Conservation (phyloP, 2,888 invertebrate species). For the Cepaea hortensis region DNA sequence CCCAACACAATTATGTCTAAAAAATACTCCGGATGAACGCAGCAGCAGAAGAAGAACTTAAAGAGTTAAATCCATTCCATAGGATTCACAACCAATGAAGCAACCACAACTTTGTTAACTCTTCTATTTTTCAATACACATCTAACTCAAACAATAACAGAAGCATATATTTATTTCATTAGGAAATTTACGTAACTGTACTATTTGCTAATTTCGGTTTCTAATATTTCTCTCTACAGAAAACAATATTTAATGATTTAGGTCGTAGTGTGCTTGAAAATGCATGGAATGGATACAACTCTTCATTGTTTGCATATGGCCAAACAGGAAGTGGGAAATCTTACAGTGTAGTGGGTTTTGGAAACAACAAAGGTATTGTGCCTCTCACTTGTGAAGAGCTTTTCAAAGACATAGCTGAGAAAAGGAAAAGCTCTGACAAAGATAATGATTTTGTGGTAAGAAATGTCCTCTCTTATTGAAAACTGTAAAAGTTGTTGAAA, state of each 20-base stretch:
- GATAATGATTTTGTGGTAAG: constrained; percentile 67
- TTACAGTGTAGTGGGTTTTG: constrained; percentile 74
- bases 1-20: no score
- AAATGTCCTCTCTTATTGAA: not conserved
- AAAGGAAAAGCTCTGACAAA: constrained; percentile 62
- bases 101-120: no score
- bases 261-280: constrained; percentile 73
- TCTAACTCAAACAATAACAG: no score
- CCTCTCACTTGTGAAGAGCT: constrained; percentile 72
- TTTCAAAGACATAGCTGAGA: constrained; percentile 69
- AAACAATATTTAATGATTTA: constrained; percentile 71
- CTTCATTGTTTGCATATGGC: constrained; percentile 74
- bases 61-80: no score
- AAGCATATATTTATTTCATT: not conserved
- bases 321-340: constrained; percentile 75
- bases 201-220: not conserved
- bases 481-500: not conserved
- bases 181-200: not conserved
- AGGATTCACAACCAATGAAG: no score
- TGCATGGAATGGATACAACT: constrained; percentile 75
- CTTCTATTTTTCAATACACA: no score
- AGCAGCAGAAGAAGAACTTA: no score
- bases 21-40: no score
- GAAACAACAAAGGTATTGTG: constrained; percentile 73
- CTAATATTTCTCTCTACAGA: constrained; percentile 52